Conservation (phyloP, 2,797 vertebrate genomes). For the Phataginus tricuspis region DNA sequence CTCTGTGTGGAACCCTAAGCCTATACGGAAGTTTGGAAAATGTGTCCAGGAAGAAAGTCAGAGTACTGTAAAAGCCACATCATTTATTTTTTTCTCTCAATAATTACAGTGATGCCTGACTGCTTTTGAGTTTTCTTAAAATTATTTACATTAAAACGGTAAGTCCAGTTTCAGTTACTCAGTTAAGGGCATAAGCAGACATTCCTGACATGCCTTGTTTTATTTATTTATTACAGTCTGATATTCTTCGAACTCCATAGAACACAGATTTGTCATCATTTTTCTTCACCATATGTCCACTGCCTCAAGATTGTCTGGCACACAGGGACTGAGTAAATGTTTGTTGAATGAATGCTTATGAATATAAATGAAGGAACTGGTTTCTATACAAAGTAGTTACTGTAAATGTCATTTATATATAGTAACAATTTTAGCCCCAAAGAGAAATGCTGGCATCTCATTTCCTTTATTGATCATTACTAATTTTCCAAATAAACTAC, state of each 20-base stretch:
- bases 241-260: neutral
- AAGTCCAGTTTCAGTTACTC: neutral
- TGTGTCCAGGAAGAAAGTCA: neutral
- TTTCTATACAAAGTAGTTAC: neutral
- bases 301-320: neutral
- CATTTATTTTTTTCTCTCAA: neutral
- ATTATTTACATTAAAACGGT: neutral
- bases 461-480: neutral
- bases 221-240: neutral
- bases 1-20: neutral
- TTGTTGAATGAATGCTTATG: neutral
- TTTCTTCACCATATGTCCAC: neutral
- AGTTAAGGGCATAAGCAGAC: neutral
- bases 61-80: neutral
- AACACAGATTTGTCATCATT: neutral
- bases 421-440: neutral
- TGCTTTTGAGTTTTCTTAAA: neutral
- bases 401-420: neutral
- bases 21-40: neutral
- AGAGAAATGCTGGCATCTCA: neutral
- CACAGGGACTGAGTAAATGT: accelerated
- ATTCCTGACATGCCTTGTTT: neutral
- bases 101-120: neutral
- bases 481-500: neutral
- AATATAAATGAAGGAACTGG: neutral